Percentiles rank a stretch among this genome's conserved stretches.
These are phyloP conservation scores for Diadema setosum DNA, from an alignment of 35 echinoderm and acorn worm species.

Conservation along the genomic window DNA sequence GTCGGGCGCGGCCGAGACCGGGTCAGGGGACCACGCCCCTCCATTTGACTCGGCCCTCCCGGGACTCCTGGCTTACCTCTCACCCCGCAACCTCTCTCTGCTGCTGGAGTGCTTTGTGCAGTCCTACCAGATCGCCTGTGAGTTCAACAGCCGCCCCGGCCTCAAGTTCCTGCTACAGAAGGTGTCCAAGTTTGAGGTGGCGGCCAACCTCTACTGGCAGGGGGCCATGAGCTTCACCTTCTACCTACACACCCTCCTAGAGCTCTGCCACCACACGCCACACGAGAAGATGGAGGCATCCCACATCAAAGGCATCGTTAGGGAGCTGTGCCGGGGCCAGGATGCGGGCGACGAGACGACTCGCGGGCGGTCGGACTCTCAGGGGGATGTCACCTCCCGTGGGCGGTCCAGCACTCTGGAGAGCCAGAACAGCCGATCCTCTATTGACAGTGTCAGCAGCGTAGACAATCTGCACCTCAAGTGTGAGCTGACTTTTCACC, in stretches of 20 bases:
- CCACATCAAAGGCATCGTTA: conserved; percentile 64
- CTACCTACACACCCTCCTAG: conserved; percentile 92
- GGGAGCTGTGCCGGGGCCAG: neutral
- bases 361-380: neutral
- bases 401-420: conserved; percentile 54
- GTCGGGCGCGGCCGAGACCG: neutral
- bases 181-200: conserved; percentile 91
- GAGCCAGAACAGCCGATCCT: conserved; percentile 39
- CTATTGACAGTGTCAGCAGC: conserved; percentile 12
- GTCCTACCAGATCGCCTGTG: conserved; percentile 93
- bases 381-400: neutral
- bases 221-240: conserved; percentile 97
- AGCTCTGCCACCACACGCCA: conserved; percentile 82
- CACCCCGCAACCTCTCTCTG: conserved; percentile 82
- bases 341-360: neutral
- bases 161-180: conserved; percentile 99
- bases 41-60: conserved; percentile 52
- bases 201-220: conserved; percentile 94
- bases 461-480: conserved; percentile 48
- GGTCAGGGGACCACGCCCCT: neutral
- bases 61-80: conserved; percentile 90
- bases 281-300: conserved; percentile 48
- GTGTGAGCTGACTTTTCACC: conserved; percentile 82
- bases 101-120: conserved; percentile 96
- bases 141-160: conserved; percentile 88